Percentiles rank a stretch among this genome's conserved stretches.
Conservation (phyloP, 2,888 invertebrate genomes). For the Mythimna lalbum region DNA sequence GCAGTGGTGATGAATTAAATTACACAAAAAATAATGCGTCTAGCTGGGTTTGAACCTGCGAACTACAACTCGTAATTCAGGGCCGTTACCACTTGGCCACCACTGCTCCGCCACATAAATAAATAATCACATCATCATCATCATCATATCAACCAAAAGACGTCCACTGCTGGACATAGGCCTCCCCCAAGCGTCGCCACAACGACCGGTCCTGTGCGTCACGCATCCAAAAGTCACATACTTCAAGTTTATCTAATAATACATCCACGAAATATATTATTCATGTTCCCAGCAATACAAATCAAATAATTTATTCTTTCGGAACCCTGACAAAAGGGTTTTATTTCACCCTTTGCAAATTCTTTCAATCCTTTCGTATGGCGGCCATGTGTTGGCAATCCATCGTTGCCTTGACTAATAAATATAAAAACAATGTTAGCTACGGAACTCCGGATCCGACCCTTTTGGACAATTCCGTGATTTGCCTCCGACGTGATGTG, state of each 20-base stretch:
- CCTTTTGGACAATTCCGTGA: slow-evolving; percentile 43
- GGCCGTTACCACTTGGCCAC: too few relatives aligned
- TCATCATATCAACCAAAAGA: too few relatives aligned
- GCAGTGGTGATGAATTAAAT: too few relatives aligned
- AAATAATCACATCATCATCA: too few relatives aligned
- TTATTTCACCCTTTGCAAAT: slow-evolving; percentile 27
- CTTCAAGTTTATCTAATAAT: slow-evolving; percentile 9
- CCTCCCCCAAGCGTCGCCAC: too few relatives aligned
- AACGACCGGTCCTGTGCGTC: too few relatives aligned
- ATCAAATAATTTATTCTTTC: slow-evolving; percentile 43
- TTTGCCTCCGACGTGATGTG: slow-evolving; percentile 44
- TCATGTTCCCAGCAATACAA: slow-evolving; percentile 17
- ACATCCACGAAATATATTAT: slow-evolving; percentile 15
- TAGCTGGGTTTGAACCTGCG: too few relatives aligned
- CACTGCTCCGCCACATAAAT: too few relatives aligned
- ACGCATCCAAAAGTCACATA: too few relatives aligned
- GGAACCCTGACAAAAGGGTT: slow-evolving; percentile 17
- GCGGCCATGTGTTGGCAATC: slow-evolving; percentile 35
- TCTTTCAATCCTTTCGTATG: slow-evolving; percentile 14
- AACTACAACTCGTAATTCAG: too few relatives aligned
- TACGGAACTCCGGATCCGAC: slow-evolving; percentile 1
- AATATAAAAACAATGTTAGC: slow-evolving; percentile 55
- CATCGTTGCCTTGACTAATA: slow-evolving; percentile 40
- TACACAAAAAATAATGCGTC: too few relatives aligned
- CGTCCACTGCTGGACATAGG: too few relatives aligned